phyloP scores from a whole-genome alignment of 2,888 invertebrate species.

The Chymomyza fuscimana region DNA sequence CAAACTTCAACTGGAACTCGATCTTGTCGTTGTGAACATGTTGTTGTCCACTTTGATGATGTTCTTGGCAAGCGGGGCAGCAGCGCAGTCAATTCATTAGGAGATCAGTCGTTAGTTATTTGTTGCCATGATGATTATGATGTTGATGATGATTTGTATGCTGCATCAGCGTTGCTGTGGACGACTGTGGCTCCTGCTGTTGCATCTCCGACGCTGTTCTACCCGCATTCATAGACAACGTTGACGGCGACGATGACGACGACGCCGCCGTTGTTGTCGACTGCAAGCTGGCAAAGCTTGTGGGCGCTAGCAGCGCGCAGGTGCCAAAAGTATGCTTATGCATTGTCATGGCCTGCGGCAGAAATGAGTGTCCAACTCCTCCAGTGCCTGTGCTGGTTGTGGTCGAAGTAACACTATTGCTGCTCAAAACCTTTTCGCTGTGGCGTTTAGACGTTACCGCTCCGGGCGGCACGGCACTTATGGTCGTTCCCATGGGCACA shows the following conservation, averaged over 20 bases:
- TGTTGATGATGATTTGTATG: conserved; percentile 39
- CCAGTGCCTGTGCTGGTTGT: conserved; percentile 26
- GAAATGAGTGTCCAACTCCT: conserved; percentile 45
- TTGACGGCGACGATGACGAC: conserved; percentile 31
- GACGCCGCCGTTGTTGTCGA: conserved; percentile 36
- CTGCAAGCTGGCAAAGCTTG: conserved; percentile 63
- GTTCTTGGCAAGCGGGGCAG: conserved; percentile 44
- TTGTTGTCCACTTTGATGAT: conserved; percentile 23
- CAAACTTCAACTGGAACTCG: neutral
- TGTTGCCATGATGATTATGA: conserved; percentile 43
- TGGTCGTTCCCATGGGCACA: conserved; percentile 2
- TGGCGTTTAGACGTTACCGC: neutral
- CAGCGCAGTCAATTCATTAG: conserved; percentile 73
- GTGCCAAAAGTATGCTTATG: conserved; percentile 78
- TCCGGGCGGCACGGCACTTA: conserved; percentile 1
- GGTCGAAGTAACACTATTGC: conserved; percentile 20
- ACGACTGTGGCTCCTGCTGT: conserved; percentile 3
- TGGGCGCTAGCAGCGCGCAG: conserved; percentile 75
- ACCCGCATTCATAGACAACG: neutral
- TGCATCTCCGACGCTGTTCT: conserved; percentile 21
- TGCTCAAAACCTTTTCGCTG: conserved; percentile 1
- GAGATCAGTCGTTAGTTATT: conserved; percentile 76
- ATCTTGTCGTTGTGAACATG: conserved; percentile 10
- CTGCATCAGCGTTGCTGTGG: conserved; percentile 30
- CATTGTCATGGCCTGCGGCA: conserved; percentile 56